Percentiles rank a stretch among this genome's conserved stretches.
Evolutionary conservation across 2,797 vertebrate species (phyloP).

Genomic region (Esox lucius): DNA sequence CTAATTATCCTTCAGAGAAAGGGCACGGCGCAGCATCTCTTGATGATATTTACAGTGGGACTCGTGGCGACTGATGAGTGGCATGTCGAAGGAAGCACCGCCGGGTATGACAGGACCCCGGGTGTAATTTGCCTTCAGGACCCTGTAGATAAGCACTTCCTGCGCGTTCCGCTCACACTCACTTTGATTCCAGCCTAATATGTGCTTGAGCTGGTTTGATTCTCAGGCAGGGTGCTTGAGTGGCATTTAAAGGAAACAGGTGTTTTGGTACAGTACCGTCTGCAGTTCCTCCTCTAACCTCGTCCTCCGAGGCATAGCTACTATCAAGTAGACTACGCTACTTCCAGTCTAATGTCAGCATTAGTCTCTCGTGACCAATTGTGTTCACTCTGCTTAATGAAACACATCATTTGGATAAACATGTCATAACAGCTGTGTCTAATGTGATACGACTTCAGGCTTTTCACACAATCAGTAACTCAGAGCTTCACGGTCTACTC

Average conservation of each 20-base stretch:
- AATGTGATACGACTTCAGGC: conserved; percentile 85
- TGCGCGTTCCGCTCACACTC: conserved; percentile 15
- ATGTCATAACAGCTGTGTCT: conserved; percentile 84
- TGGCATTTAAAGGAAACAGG: conserved; percentile 21
- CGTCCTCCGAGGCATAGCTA: background rate
- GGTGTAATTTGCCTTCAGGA: conserved; percentile 49
- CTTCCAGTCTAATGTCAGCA: conserved; percentile 33
- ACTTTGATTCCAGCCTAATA: conserved; percentile 30
- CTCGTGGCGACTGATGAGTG: conserved; percentile 53
- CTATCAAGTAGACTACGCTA: conserved; percentile 7
- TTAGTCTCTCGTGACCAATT: conserved; percentile 74
- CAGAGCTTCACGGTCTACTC: conserved; percentile 84
- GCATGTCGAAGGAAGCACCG: conserved; percentile 51
- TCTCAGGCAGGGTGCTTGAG: conserved; percentile 7
- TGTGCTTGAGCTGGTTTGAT: conserved; percentile 27
- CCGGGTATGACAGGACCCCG: conserved; percentile 31
- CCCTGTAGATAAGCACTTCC: conserved; percentile 48
- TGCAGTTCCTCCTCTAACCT: conserved; percentile 9
- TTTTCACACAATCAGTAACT: conserved; percentile 80
- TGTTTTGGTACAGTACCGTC: background rate
- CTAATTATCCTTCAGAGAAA: conserved; percentile 72
- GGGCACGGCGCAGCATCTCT: conserved; percentile 53
- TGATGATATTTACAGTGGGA: conserved; percentile 63
- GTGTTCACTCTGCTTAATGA: conserved; percentile 69
- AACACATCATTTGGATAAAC: conserved; percentile 86